A percentile compares a stretch with the other conserved stretches of the same genome.
These are phyloP conservation scores for Oryzias woworae DNA, from an alignment of 2,113 vertebrate species.

Conservation along the genomic window DNA sequence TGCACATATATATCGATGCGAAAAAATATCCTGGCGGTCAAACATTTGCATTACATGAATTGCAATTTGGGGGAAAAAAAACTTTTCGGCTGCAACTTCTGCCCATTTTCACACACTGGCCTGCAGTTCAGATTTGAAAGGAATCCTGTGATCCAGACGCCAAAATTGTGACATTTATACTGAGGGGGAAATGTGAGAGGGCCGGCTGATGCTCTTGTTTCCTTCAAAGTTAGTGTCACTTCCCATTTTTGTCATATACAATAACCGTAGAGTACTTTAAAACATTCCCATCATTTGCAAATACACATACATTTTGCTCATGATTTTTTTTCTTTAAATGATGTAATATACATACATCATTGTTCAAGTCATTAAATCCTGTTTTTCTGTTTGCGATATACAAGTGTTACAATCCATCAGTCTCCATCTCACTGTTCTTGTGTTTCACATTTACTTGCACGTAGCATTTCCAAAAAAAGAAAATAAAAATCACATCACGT, in stretches of 20 bases:
- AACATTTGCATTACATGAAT: conserved; percentile 64
- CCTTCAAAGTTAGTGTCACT: conserved; percentile 41
- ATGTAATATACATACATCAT: conserved; percentile 54
- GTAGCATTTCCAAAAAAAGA: conserved; percentile 33
- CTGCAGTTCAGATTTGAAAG: conserved; percentile 27
- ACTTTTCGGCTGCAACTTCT: conserved; percentile 17
- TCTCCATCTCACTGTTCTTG: conserved; percentile 36
- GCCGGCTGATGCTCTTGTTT: conserved; percentile 57
- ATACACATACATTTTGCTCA: conserved; percentile 54
- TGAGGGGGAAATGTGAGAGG: conserved; percentile 31
- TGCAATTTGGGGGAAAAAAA: conserved; percentile 60
- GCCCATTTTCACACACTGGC: conserved; percentile 29
- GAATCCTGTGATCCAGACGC: conserved; percentile 44
- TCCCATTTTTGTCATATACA: conserved; percentile 31
- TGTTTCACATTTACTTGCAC: conserved; percentile 45
- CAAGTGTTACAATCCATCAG: conserved; percentile 47
- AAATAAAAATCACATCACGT: conserved; percentile 12
- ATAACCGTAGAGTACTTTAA: conserved; percentile 46
- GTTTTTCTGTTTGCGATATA: conserved; percentile 46
- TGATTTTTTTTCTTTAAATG: conserved; percentile 34
- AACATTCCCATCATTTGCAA: conserved; percentile 66
- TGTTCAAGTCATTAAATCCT: conserved; percentile 58
- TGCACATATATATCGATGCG: conserved; percentile 65
- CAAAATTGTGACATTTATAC: conserved; percentile 34
- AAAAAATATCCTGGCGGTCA: conserved; percentile 52